Evolutionary conservation across 2,797 vertebrate species (phyloP).

Genomic region (Enteromius anoplus): DNA sequence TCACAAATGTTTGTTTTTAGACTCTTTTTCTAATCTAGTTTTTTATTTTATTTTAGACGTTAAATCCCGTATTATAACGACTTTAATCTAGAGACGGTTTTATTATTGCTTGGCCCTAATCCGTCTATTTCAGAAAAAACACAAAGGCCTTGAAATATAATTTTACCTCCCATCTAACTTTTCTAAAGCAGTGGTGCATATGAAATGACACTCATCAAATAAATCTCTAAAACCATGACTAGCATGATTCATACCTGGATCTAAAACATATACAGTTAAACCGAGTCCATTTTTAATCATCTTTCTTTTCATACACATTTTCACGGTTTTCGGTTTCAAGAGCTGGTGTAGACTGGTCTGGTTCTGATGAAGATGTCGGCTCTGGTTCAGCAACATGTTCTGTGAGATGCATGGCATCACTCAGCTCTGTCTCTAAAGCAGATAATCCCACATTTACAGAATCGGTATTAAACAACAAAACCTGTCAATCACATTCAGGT

Average conservation of each 20-base stretch:
- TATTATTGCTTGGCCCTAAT: not conserved
- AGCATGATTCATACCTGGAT: not conserved
- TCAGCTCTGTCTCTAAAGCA: constrained; percentile 29
- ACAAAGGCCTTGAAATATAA: not conserved
- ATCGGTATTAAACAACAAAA: constrained; percentile 41
- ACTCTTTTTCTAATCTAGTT: too few species aligned
- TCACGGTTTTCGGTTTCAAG: not conserved
- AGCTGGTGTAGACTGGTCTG: not conserved
- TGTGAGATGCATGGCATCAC: constrained; percentile 18
- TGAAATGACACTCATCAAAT: not conserved
- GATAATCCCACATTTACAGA: constrained; percentile 51
- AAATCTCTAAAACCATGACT: not conserved
- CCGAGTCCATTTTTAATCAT: not conserved
- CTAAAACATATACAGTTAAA: not conserved
- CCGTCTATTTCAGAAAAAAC: not conserved
- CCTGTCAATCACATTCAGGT: not conserved
- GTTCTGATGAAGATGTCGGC: not conserved
- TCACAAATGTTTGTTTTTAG: too few species aligned
- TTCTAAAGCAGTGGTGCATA: not conserved
- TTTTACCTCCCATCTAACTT: too few species aligned
- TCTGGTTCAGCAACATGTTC: constrained; percentile 16
- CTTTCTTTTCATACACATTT: not conserved
- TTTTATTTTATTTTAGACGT: too few species aligned
- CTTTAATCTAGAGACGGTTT: not conserved
- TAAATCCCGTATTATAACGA: not conserved